These are phyloP conservation scores for Poeciliopsis gracilis DNA, from an alignment of 2,797 vertebrate genomes.

Conservation along the genomic window DNA sequence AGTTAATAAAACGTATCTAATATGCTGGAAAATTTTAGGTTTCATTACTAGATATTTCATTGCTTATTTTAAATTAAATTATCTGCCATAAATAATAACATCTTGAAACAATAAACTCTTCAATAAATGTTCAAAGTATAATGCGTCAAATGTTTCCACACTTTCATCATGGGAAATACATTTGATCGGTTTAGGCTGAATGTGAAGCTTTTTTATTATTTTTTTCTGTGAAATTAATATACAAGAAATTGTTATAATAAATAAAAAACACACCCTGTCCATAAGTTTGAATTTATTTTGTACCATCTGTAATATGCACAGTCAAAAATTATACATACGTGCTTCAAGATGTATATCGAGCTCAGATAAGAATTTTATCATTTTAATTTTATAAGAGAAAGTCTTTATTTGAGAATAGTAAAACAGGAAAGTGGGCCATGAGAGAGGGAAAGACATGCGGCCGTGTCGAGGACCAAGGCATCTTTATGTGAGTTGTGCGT, in stretches of 20 bases:
- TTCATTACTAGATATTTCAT: neutral
- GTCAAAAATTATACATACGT: neutral
- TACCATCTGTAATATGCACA: neutral
- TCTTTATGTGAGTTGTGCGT: too few relatives aligned
- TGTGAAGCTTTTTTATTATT: neutral
- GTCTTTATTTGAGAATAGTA: too few relatives aligned
- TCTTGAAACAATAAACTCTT: neutral
- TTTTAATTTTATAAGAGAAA: too few relatives aligned
- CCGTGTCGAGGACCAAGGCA: too few relatives aligned
- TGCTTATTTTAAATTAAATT: neutral
- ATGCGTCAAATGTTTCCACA: neutral
- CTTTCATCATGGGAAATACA: neutral
- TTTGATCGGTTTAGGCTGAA: neutral
- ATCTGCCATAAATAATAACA: neutral
- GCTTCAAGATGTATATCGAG: neutral
- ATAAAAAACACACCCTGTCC: neutral
- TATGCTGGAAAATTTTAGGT: neutral
- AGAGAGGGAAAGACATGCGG: too few relatives aligned
- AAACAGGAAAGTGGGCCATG: too few relatives aligned
- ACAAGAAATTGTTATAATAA: neutral
- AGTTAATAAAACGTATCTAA: neutral
- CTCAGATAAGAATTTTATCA: too few relatives aligned
- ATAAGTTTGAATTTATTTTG: neutral
- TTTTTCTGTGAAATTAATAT: neutral
- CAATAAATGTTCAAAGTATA: neutral